Conservation (phyloP, 2,797 vertebrate species). For the Sebastes goodei region DNA sequence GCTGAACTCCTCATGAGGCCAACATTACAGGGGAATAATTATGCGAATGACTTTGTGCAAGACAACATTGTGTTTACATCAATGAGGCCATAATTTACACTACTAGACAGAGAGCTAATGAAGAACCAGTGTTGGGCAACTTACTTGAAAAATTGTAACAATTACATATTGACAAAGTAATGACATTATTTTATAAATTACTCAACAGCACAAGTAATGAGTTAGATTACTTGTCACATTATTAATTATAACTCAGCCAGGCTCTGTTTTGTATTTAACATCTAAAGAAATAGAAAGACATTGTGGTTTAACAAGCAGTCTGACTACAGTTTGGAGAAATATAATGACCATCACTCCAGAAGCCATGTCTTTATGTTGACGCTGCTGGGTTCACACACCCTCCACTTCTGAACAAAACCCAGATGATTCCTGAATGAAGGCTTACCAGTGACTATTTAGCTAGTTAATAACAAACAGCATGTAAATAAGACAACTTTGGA, state of each 20-base stretch:
- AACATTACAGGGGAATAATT: neutral
- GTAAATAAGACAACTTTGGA: neutral
- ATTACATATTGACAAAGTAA: neutral
- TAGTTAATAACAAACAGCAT: neutral
- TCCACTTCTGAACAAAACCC: neutral
- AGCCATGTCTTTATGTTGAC: neutral
- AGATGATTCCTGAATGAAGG: neutral
- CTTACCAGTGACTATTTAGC: neutral
- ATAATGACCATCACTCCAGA: neutral
- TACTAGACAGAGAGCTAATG: neutral
- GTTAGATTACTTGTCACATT: neutral
- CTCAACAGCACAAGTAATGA: neutral
- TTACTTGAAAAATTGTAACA: too few relatives aligned
- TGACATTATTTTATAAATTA: neutral
- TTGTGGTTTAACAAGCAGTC: neutral
- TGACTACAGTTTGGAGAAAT: neutral
- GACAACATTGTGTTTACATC: neutral
- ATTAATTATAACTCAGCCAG: neutral
- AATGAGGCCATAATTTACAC: neutral
- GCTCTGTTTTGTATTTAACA: neutral
- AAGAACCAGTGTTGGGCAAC: neutral
- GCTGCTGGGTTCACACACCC: neutral
- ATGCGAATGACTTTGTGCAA: neutral
- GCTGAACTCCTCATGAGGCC: neutral
- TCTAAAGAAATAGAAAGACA: neutral